These are phyloP conservation scores for Pangasius djambal DNA, from an alignment of 2,797 vertebrate species.

Conservation along the genomic window DNA sequence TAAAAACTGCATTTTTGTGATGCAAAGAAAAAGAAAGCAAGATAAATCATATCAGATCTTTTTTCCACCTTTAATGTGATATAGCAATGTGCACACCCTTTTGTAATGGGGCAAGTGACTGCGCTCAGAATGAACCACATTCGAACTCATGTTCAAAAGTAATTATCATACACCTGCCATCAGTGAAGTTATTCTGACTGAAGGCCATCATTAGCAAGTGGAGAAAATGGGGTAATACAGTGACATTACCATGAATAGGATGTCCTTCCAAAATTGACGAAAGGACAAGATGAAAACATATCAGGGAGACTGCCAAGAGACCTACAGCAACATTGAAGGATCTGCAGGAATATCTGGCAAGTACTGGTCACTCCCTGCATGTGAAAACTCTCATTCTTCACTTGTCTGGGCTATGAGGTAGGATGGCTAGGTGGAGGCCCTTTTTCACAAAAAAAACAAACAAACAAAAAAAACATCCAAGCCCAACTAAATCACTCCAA, in stretches of 20 bases:
- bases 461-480: background rate
- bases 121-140: background rate
- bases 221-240: background rate
- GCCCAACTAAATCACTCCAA: background rate
- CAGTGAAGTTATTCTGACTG: too few species aligned
- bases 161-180: too few species aligned
- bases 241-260: background rate
- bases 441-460: background rate
- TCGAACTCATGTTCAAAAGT: background rate
- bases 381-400: background rate
- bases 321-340: background rate
- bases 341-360: background rate
- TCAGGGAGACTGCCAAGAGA: background rate
- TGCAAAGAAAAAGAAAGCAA: too few species aligned
- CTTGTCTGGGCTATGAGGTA: background rate
- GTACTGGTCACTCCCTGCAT: too few species aligned
- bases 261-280: too few species aligned
- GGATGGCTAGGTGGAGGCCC: background rate
- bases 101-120: background rate
- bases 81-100: too few species aligned
- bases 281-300: too few species aligned
- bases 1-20: too few species aligned
- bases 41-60: too few species aligned
- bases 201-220: background rate
- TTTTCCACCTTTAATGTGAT: too few species aligned